phyloP scores from a whole-genome alignment of 2,113 vertebrate species.

The Dipodomys merriami region DNA sequence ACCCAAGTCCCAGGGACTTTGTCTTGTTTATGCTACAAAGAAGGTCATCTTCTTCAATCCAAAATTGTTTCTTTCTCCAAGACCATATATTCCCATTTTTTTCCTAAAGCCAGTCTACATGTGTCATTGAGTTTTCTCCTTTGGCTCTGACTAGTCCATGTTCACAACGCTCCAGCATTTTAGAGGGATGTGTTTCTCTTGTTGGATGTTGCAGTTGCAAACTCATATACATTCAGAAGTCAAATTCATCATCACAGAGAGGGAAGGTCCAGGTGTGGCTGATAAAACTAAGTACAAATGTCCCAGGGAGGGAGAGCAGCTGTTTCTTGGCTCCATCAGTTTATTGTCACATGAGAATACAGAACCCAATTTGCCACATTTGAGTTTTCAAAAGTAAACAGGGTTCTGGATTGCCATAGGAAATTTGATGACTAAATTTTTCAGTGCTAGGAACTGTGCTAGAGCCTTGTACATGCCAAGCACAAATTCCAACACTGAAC shows the following conservation, averaged over 20 bases:
- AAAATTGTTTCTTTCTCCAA: not conserved
- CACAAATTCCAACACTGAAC: too few relatives aligned
- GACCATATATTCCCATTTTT: not conserved
- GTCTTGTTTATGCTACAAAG: not conserved
- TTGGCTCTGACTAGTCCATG: not conserved
- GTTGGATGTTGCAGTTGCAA: not conserved
- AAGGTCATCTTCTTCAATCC: not conserved
- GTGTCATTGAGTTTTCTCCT: not conserved
- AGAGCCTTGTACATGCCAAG: too few relatives aligned
- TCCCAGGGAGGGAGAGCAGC: not conserved
- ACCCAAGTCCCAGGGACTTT: not conserved
- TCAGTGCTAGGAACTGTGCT: too few relatives aligned
- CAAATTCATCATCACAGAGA: not conserved
- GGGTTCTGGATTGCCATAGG: not conserved
- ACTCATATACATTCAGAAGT: not conserved
- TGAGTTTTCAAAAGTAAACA: slow-evolving; percentile 48
- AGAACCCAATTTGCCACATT: not conserved
- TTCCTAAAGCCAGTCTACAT: not conserved
- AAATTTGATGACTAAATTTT: not conserved
- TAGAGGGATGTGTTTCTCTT: not conserved
- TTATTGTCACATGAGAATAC: not conserved
- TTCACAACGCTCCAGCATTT: not conserved
- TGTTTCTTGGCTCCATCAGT: not conserved
- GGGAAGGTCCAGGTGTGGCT: not conserved
- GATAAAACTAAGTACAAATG: not conserved